These are phyloP conservation scores for Aquatica leii DNA, from an alignment of 2,888 invertebrate genomes.

Conservation along the genomic window DNA sequence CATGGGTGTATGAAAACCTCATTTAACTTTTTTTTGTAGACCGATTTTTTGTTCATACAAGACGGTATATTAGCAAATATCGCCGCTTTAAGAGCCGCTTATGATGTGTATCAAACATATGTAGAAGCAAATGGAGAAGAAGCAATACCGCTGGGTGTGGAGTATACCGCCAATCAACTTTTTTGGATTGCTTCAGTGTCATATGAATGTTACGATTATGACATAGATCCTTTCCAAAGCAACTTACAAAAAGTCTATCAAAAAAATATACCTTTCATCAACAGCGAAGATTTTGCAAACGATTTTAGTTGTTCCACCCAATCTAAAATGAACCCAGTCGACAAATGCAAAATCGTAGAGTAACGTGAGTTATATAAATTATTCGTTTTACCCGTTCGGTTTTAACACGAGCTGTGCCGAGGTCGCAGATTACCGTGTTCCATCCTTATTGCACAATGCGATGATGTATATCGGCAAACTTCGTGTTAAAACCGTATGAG, in stretches of 20 bases:
- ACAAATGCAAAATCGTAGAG: neutral
- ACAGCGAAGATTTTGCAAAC: constrained; percentile 4
- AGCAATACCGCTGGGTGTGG: constrained; percentile 60
- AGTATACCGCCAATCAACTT: constrained; percentile 63
- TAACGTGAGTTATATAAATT: no score
- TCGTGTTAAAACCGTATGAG: no score
- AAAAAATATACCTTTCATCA: neutral
- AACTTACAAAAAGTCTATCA: neutral
- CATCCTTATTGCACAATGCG: no score
- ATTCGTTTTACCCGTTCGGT: no score
- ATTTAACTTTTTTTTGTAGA: no score
- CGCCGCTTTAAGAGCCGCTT: constrained; percentile 72
- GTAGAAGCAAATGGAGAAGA: constrained; percentile 71
- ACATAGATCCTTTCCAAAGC: neutral
- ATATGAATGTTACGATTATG: constrained; percentile 1
- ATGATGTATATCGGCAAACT: no score
- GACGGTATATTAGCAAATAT: constrained; percentile 71
- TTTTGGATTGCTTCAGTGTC: constrained; percentile 19
- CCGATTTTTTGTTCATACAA: no score
- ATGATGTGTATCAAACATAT: constrained; percentile 81
- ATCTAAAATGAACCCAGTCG: constrained; percentile 12
- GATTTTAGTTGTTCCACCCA: constrained; percentile 15
- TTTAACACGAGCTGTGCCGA: no score
- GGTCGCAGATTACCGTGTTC: no score
- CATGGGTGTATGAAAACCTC: no score